These are phyloP conservation scores for Catagonus wagneri DNA, from an alignment of 2,113 vertebrate genomes.

Conservation along the genomic window DNA sequence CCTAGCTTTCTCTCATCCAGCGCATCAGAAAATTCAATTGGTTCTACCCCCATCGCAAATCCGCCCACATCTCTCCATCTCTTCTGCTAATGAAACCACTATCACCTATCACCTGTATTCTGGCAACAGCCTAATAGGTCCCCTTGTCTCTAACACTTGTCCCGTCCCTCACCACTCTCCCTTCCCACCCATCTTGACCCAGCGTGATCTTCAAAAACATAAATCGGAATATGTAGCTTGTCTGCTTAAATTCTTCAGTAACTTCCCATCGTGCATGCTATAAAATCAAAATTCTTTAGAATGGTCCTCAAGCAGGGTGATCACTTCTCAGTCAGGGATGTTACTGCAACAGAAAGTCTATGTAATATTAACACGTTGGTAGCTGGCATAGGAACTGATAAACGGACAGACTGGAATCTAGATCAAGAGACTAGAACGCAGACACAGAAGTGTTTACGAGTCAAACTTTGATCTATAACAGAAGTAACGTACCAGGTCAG, in stretches of 20 bases:
- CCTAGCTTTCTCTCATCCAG: background rate
- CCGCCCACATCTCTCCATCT: background rate
- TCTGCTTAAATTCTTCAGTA: background rate
- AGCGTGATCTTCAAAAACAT: background rate
- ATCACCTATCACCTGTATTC: background rate
- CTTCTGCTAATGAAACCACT: background rate
- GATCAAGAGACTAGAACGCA: background rate
- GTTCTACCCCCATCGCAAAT: background rate
- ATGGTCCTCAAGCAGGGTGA: background rate
- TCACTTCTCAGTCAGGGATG: background rate
- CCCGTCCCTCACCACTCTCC: background rate
- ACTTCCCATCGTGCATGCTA: background rate
- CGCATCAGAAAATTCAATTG: background rate
- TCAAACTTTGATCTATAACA: background rate
- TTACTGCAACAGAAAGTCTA: background rate
- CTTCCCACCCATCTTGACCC: background rate
- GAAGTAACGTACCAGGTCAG: background rate
- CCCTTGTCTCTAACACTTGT: background rate
- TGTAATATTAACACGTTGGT: background rate
- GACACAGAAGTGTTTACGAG: background rate
- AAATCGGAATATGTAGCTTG: background rate
- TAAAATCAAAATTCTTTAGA: background rate
- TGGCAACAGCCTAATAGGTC: background rate
- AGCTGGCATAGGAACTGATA: background rate
- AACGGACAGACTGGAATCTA: background rate